These are phyloP conservation scores for Trachymyrmex cornetzi DNA, from an alignment of 1,140 invertebrate species.

Conservation along the genomic window DNA sequence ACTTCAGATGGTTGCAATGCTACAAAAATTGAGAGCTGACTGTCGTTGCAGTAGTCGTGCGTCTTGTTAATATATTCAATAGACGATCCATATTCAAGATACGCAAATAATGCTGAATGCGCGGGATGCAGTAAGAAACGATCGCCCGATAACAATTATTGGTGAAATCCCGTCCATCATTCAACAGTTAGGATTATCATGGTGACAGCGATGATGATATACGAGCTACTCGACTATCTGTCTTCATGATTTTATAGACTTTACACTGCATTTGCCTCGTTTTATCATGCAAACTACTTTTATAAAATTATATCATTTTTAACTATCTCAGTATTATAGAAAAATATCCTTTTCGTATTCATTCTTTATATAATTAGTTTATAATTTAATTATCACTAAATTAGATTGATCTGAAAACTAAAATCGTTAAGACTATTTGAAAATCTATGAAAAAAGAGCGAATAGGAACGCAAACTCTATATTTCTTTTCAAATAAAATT, in stretches of 20 bases:
- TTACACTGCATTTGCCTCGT: slow-evolving; percentile 5
- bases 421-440: background rate
- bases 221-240: slow-evolving; percentile 40
- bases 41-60: slow-evolving; percentile 15
- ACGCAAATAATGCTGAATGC: background rate
- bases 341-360: background rate
- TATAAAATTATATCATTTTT: slow-evolving; percentile 20
- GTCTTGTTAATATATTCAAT: slow-evolving; percentile 38
- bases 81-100: slow-evolving; percentile 48
- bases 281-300: background rate
- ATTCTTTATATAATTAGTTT: background rate
- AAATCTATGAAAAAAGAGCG: background rate
- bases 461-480: background rate
- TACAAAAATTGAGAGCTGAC: slow-evolving; percentile 13
- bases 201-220: slow-evolving; percentile 44
- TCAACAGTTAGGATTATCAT: slow-evolving; percentile 8
- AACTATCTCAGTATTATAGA: background rate
- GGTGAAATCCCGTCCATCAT: slow-evolving; percentile 5
- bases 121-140: slow-evolving; percentile 5
- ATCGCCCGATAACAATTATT: slow-evolving; percentile 20
- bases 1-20: background rate
- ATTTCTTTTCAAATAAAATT: background rate
- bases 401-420: background rate
- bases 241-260: slow-evolving; percentile 67
- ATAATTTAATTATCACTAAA: background rate